Base-by-base conservation (phyloP, 2,113 vertebrate genomes). In the Nicator chloris region DNA sequence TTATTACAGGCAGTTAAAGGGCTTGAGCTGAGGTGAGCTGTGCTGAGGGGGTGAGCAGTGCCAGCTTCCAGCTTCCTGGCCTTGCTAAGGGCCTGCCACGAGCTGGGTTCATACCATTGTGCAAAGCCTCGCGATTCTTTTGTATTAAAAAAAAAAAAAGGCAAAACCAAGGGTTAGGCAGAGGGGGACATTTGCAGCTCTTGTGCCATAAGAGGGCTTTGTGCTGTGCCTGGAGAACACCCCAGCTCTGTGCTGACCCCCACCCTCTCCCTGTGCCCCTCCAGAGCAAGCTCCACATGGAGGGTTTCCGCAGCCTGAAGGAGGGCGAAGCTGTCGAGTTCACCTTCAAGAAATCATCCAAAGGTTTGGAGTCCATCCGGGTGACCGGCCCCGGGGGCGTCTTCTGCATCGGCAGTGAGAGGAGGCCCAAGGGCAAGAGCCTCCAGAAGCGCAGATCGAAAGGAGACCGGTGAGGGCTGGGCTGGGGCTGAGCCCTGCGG, bases 241-340 rank as follows among this genome's bases (percentile, higher is more conserved):
- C 30, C 31, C 13, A 1, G n/a, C n/a, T 27, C 19, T 0, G 8
- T 7, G 69, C 79, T 94, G 71, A 95, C 18, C 44, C 33, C 21
- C 13, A 0, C 26, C 45, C 30, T 39, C 53, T 65, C 69, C 76
- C 69, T 7, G 16, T 66, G 15, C 9, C 26, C 30, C 27, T 15
- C 56, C 97, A 99, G 99, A 99, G 99, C 96, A 99, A 99, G 95
- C 98, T 99, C 80, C 98, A 99, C 97, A 99, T 99, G 99, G 99
- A 99, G 42, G 99, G 99, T 11, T 99, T 99, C 96, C 99, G 99
- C 90, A 99, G 99, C 97, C 98, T 99, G 95, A 99, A 99, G 97
- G 99, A 99, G 96, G 99, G 99, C 0, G 99, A 99, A 90, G 98
- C 98, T 0, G 99, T 99, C 3, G 99, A 99, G 91, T 99, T 99